Percentiles rank a stretch among this genome's conserved stretches.
Evolutionary conservation across 2,113 vertebrate genomes (phyloP).

Genomic region (Bubo scandiacus): DNA sequence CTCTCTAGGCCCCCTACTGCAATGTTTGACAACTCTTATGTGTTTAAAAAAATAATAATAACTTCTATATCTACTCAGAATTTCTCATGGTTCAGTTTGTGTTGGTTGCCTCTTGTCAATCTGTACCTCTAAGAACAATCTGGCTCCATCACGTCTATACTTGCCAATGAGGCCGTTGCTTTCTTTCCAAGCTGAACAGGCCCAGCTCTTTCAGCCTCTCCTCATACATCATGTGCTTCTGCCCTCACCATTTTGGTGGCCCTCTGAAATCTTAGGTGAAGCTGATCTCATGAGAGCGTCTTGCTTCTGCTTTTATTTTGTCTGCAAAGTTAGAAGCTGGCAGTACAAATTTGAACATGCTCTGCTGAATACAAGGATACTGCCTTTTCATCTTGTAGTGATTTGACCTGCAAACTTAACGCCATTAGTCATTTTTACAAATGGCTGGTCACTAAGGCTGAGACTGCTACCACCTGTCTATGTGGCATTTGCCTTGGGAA

Average conservation of each 20-base stretch:
- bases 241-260: neutral
- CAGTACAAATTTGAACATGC: neutral
- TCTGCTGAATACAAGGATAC: neutral
- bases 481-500: slow-evolving; percentile 35
- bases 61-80: neutral
- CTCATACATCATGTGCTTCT: neutral
- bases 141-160: neutral
- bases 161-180: neutral
- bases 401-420: neutral
- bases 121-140: neutral
- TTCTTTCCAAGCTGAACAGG: neutral
- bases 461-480: neutral
- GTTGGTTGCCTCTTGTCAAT: neutral
- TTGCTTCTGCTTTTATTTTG: neutral
- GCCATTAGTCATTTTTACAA: slow-evolving; percentile 18
- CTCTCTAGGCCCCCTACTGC: neutral
- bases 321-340: neutral
- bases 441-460: neutral
- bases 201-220: neutral
- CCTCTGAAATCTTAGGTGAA: neutral
- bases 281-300: neutral
- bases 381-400: neutral
- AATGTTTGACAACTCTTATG: neutral
- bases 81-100: neutral
- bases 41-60: neutral